Evolutionary conservation across 2,113 vertebrate genomes (phyloP), one percentile per base, ranked within the genome.

Genomic region (Lichenostomus cassidix): DNA sequence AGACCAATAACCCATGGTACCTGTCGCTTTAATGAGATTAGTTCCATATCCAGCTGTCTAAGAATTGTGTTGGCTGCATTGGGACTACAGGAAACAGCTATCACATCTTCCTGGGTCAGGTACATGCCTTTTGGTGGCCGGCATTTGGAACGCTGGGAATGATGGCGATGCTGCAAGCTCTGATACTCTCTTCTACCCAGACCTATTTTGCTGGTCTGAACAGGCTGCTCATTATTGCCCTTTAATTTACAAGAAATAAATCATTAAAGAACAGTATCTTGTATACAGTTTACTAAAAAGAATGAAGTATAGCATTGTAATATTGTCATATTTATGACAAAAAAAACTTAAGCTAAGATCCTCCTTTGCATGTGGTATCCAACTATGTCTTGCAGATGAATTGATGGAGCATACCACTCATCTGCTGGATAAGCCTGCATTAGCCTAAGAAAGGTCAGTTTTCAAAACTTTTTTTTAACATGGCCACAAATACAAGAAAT

Each of bases 121-220:
- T 98, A 99, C 99, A 99, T 99, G 98, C 99, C 99, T 98, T 99
- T 99, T 17, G 99, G 99, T 5, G 99, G 99, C 9, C 99, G 98
- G 95, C 98, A 99, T 95, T 99, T 99, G 52, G 99, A 99, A 19
- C 99, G 98, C 95, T 99, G 99, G 12, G 98, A 98, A 94, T 99
- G 99, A 95, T 99, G 99, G 11, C 99, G 98, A 95, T 99, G 99
- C 92, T 99, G 99, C 92, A 99, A 98, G 53, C 99, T 99, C 98
- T 99, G 99, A 97, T 99, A 98, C 68, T 99, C 99, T 94, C 99
- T 98, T 82, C 99, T 98, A 71, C 99, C 99, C 94, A 99, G 94
- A 41, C 98, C 98, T 86, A 99, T 98, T 96, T 99, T 99, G n/a
- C 98, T 98, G 58, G 98, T 98, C 82, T 98, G 98, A 53, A 98